Evolutionary conservation across 2,888 invertebrate genomes (phyloP).

Genomic region (Cistogaster globosa): DNA sequence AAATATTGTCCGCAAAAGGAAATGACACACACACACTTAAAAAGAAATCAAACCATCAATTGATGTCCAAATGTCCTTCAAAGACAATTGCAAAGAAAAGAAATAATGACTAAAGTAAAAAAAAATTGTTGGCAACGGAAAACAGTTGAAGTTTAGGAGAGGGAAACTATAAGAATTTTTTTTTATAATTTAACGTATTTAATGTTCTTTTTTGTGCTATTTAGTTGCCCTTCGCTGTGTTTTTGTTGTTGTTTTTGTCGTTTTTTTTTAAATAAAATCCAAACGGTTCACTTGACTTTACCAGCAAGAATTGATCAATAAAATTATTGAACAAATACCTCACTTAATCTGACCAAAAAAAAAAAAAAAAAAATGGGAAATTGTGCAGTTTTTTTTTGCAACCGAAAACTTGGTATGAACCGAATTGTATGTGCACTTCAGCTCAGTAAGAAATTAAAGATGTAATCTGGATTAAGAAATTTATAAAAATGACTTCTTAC

Average conservation of each 20-base stretch:
- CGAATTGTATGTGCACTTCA: not conserved
- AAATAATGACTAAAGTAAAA: slow-evolving; percentile 3
- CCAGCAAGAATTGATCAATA: not conserved
- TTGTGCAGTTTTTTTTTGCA: not conserved
- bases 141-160: not conserved
- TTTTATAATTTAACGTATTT: too few species aligned
- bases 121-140: not conserved
- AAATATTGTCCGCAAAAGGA: not conserved
- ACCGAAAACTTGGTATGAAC: not conserved
- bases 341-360: not conserved
- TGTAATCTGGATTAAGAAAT: too few species aligned
- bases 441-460: not conserved
- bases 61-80: slow-evolving; percentile 61
- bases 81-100: not conserved
- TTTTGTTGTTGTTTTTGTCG: not conserved
- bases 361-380: not conserved
- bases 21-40: slow-evolving; percentile 14
- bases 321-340: not conserved
- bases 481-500: too few species aligned
- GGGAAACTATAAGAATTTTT: too few species aligned
- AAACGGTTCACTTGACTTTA: not conserved
- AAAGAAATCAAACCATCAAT: slow-evolving; percentile 61
- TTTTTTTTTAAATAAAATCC: not conserved
- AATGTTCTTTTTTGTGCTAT: not conserved
- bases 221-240: not conserved